phyloP scores from a whole-genome alignment of 2,113 vertebrate species.

The Onychostruthus taczanowskii region DNA sequence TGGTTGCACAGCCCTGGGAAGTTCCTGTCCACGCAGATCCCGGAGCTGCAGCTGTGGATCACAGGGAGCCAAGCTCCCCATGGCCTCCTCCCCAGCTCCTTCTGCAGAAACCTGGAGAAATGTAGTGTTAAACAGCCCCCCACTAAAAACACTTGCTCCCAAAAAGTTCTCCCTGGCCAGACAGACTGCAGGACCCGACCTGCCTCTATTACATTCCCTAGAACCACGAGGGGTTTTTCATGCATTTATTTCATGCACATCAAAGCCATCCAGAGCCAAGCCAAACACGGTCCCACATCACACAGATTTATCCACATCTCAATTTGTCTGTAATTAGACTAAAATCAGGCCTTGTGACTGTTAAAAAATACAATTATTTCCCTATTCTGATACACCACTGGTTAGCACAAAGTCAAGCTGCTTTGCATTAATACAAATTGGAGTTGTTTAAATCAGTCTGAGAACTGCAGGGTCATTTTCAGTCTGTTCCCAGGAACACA shows the following conservation, averaged over 20 bases:
- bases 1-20: background rate
- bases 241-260: background rate
- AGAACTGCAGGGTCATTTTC: background rate
- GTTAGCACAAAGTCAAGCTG: background rate
- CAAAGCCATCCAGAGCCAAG: background rate
- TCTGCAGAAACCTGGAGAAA: background rate
- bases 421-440: background rate
- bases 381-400: background rate
- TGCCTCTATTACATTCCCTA: background rate
- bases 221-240: background rate
- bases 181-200: background rate
- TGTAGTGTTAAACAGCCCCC: rapidly evolving
- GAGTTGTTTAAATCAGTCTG: background rate
- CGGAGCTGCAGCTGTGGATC: background rate
- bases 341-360: background rate
- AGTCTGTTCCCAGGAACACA: background rate
- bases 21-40: background rate
- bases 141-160: background rate
- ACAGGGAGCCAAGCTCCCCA: background rate
- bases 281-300: background rate
- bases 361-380: background rate
- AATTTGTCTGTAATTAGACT: background rate
- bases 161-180: background rate
- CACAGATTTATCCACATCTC: background rate
- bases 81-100: background rate